Conservation (phyloP, 2,113 vertebrate species). For the Centropristis striata region DNA sequence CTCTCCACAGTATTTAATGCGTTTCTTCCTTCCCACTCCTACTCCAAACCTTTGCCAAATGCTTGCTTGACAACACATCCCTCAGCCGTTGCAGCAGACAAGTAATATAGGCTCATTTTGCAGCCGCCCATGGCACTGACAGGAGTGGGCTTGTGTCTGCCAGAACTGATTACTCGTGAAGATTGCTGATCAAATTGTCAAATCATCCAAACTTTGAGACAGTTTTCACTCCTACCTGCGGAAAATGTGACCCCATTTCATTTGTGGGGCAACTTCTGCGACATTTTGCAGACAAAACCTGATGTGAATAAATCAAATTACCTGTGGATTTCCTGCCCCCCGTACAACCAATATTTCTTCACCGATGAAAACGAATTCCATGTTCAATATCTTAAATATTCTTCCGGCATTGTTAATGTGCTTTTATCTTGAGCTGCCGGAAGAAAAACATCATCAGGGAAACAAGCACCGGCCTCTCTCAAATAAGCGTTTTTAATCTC, state of each 20-base stretch:
- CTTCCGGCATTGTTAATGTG: slow-evolving; percentile 21
- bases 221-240: slow-evolving; percentile 42
- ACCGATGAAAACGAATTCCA: slow-evolving; percentile 20
- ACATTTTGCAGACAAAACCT: slow-evolving; percentile 26
- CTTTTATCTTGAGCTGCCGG: slow-evolving; percentile 51
- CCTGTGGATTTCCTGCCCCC: neutral
- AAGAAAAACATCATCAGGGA: slow-evolving; percentile 52
- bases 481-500: slow-evolving; percentile 72
- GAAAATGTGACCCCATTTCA: slow-evolving; percentile 51
- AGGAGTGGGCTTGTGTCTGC: slow-evolving; percentile 65
- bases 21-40: slow-evolving; percentile 49
- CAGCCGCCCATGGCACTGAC: slow-evolving; percentile 54
- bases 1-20: slow-evolving; percentile 70
- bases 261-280: slow-evolving; percentile 21
- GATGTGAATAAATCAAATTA: slow-evolving; percentile 31
- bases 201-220: slow-evolving; percentile 57
- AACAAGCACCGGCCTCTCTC: slow-evolving; percentile 38
- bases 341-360: slow-evolving; percentile 5
- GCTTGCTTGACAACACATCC: slow-evolving; percentile 64
- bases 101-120: slow-evolving; percentile 71
- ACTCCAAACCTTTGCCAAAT: slow-evolving; percentile 62
- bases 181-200: slow-evolving; percentile 76
- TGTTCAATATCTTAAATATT: slow-evolving; percentile 48
- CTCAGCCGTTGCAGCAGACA: slow-evolving; percentile 56
- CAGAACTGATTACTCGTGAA: slow-evolving; percentile 65